Percentiles rank a stretch among this genome's conserved stretches.
These are phyloP conservation scores for Digitonthophagus gazella DNA, from an alignment of 2,888 invertebrate species.

Conservation along the genomic window DNA sequence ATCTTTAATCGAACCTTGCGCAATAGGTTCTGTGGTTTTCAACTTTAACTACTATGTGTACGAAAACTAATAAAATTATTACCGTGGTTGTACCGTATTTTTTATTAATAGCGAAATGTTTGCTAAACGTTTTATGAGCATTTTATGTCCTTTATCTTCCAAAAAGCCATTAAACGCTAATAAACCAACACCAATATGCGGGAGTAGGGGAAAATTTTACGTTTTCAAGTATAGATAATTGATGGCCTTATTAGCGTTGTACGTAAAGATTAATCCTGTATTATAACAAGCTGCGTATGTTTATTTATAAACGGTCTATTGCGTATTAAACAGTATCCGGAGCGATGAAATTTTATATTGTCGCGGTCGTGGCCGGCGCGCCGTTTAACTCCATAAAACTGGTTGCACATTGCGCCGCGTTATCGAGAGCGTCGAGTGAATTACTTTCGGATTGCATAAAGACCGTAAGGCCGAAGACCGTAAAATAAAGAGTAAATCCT, in stretches of 20 bases:
- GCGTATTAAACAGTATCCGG: background rate
- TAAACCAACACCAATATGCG: too few relatives aligned
- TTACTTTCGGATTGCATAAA: background rate
- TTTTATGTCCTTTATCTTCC: too few relatives aligned
- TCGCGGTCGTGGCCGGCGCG: background rate
- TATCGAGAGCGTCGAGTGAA: background rate
- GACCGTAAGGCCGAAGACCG: background rate
- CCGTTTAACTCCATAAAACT: background rate
- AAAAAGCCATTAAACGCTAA: too few relatives aligned
- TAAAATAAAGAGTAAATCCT: background rate
- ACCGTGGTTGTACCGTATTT: too few relatives aligned
- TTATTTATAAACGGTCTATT: background rate
- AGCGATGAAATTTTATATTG: background rate
- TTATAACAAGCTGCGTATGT: background rate
- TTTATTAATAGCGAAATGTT: too few relatives aligned
- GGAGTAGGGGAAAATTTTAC: too few relatives aligned
- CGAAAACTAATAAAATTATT: too few relatives aligned
- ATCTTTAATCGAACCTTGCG: too few relatives aligned
- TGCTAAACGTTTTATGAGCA: too few relatives aligned
- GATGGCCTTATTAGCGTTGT: background rate
- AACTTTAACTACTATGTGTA: too few relatives aligned
- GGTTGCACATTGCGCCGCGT: background rate
- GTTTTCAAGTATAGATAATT: background rate
- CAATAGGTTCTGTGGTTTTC: too few relatives aligned
- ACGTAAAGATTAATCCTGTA: background rate